A percentile compares a stretch with the other conserved stretches of the same genome.
Conservation (phyloP, 2,797 vertebrate genomes). For the Tamandua tetradactyla region DNA sequence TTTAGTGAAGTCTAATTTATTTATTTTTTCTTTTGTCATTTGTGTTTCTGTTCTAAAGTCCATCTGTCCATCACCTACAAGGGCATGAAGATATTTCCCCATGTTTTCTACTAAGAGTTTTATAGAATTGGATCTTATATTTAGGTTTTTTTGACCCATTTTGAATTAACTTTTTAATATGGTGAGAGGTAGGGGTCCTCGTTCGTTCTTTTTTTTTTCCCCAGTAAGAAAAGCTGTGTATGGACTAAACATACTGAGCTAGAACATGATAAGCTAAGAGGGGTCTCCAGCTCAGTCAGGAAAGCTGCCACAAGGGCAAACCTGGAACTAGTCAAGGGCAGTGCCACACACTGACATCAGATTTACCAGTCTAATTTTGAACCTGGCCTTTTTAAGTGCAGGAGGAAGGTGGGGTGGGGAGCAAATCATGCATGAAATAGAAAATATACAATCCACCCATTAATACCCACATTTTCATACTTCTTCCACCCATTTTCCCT, state of each 20-base stretch:
- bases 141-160: no score
- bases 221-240: conserved; percentile 40
- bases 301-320: neutral
- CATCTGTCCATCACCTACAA: no score
- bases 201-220: no score
- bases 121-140: no score
- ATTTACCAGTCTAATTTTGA: conserved; percentile 63
- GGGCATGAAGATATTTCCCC: no score
- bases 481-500: neutral
- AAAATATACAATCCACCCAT: conserved; percentile 11
- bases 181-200: no score
- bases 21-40: no score
- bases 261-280: neutral
- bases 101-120: no score
- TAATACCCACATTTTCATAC: conserved; percentile 38
- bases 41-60: no score
- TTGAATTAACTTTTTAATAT: no score
- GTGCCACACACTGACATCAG: conserved; percentile 25
- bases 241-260: neutral
- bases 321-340: neutral
- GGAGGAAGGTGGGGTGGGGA: conserved; percentile 12
- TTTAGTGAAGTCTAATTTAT: no score
- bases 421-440: conserved; percentile 14
- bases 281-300: neutral
- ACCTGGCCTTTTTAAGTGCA: conserved; percentile 28